Percentiles rank a stretch among this genome's conserved stretches.
Evolutionary conservation across 2,797 vertebrate genomes (phyloP).

Genomic region (Phoebastria nigripes): DNA sequence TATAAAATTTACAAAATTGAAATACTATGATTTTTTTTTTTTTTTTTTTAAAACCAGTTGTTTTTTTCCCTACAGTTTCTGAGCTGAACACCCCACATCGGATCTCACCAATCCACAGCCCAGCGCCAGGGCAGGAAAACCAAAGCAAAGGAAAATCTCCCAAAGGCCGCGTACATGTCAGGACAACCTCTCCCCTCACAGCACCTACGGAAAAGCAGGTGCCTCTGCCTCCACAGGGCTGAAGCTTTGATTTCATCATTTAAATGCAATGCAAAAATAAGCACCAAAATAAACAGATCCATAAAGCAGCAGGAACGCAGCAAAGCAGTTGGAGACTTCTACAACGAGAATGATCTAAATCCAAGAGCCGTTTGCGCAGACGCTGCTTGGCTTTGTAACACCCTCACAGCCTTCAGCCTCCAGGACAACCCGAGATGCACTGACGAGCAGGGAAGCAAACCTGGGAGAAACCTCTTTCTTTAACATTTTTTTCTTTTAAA

Average conservation of each 20-base stretch:
- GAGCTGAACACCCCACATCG: background rate
- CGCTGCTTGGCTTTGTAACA: background rate
- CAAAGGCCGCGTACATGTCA: accelerated
- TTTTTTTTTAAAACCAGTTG: background rate
- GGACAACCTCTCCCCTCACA: background rate
- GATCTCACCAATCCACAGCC: background rate
- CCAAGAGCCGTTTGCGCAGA: background rate
- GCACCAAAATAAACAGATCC: constrained; percentile 15
- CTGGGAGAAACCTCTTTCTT: background rate
- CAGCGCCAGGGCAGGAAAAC: background rate
- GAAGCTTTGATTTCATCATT: background rate
- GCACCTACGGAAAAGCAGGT: background rate
- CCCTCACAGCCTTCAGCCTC: background rate
- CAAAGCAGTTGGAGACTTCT: background rate
- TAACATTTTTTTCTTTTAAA: background rate
- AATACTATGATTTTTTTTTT: background rate
- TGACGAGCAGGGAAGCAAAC: accelerated
- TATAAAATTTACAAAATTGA: background rate
- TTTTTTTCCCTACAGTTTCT: background rate
- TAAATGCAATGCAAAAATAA: background rate
- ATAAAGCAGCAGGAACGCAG: constrained; percentile 13
- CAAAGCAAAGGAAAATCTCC: background rate
- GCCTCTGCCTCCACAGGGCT: background rate
- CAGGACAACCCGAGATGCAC: background rate
- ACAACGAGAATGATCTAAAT: background rate